These are phyloP conservation scores for Eupithecia pulchellata DNA, from an alignment of 2,888 invertebrate species.

Conservation along the genomic window DNA sequence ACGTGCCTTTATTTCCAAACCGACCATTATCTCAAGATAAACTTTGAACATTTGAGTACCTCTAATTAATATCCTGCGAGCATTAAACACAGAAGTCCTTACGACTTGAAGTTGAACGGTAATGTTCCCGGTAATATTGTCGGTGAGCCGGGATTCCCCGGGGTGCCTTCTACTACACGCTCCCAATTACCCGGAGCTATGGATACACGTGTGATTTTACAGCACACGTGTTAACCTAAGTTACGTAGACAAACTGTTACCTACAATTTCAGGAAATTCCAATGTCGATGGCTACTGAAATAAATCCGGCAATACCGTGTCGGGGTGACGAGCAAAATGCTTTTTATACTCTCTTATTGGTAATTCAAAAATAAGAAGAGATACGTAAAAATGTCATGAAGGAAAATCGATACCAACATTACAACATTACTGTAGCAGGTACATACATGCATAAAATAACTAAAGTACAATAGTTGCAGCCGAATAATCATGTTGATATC, in stretches of 20 bases:
- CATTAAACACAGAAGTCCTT: conserved; percentile 49
- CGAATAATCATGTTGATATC: not conserved
- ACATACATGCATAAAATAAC: not conserved
- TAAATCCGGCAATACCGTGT: not conserved
- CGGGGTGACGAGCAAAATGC: not conserved
- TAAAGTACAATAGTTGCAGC: not conserved
- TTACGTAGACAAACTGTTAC: not conserved
- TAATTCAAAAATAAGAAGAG: not conserved
- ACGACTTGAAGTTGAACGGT: conserved; percentile 55
- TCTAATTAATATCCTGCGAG: conserved; percentile 40
- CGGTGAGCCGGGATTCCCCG: conserved; percentile 47
- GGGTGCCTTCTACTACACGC: conserved; percentile 42
- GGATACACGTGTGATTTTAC: conserved; percentile 44
- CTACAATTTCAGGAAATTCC: not conserved
- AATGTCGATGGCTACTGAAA: not conserved
- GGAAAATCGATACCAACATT: too few relatives aligned
- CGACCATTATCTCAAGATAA: conserved; percentile 17
- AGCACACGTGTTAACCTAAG: conserved; percentile 9
- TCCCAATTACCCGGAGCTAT: conserved; percentile 52
- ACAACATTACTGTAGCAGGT: not conserved
- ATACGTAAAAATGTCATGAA: not conserved
- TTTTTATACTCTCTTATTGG: not conserved
- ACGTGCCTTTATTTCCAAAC: not conserved
- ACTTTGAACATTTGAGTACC: conserved; percentile 33
- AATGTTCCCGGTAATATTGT: conserved; percentile 43